Evolutionary conservation across 2,797 vertebrate genomes (phyloP), one percentile per base, ranked within the genome.

Genomic region (Coregonus ussuriensis): DNA sequence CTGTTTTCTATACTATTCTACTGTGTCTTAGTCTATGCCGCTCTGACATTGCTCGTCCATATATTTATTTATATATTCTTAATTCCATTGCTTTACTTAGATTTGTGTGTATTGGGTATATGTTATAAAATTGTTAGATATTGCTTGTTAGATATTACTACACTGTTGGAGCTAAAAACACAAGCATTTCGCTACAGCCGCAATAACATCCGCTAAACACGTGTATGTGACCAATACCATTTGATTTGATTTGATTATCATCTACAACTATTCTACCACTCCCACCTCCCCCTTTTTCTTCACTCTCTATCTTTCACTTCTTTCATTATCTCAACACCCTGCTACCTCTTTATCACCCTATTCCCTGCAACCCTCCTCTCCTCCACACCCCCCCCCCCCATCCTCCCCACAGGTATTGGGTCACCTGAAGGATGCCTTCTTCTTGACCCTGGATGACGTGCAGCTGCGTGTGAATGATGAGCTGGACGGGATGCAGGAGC

Each of bases 381-480:
- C 15, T 6, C 29, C 84, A 41, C 41, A 21, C 21, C 25, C 25
- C 25, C 21, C 25, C 25, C 25, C 66, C 31, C 54, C 53, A 67
- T 18, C 51, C 33, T 53, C 35, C 15, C 29, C 14, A 47, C 41
- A 94, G 94, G 90, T 93, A 52, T 13, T 91, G 70, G 86, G 75
- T 56, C 89, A 91, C 83, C 76, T 94, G 69, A 91, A 84, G 73
- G 91, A 94, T 1, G 88, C 87, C 56, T 66, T 94, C 70, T 82
- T 87, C 65, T 52, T 72, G 25, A 69, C 73, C 21, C 21, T 88
- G 74, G 85, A 82, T 16, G 70, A 80, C 41, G 63, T 79, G 25
- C 86, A 85, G 75, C 25, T 74, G 79, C 83, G 89, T 80, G 5
- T 91, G 75, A 81, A 80, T 62, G 89, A 88, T 4, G 77, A 84